Percentiles rank a stretch among this genome's conserved stretches.
Evolutionary conservation across 2,888 invertebrate species (phyloP).

Genomic region (Suillia variegata): DNA sequence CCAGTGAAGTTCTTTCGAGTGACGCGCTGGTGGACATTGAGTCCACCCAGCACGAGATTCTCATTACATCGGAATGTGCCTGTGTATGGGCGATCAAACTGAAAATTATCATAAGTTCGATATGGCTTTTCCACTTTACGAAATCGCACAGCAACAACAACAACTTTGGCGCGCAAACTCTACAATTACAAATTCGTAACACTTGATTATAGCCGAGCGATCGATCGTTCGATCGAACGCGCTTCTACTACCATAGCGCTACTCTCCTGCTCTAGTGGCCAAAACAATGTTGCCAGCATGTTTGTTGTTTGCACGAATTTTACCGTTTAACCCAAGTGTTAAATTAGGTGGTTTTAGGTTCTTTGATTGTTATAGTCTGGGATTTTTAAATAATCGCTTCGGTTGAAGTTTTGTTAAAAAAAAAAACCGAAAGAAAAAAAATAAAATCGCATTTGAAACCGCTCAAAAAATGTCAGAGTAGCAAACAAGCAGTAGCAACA

Average conservation of each 20-base stretch:
- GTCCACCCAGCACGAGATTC: slow-evolving; percentile 10
- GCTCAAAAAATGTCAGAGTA: not conserved
- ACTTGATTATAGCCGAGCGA: not conserved
- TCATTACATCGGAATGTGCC: slow-evolving; percentile 7
- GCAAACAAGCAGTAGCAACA: not conserved
- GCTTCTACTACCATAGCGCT: no score
- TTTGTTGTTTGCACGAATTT: not conserved
- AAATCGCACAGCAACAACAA: no score
- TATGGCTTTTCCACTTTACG: not conserved
- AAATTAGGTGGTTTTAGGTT: no score
- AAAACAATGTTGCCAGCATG: no score
- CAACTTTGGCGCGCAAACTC: not conserved
- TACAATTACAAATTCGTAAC: not conserved
- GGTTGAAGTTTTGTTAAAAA: not conserved
- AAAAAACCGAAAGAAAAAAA: not conserved
- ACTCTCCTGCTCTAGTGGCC: no score
- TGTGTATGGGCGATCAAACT: not conserved
- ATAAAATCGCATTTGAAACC: no score
- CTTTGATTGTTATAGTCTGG: no score
- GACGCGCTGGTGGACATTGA: not conserved
- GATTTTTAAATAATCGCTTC: no score
- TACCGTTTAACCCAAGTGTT: not conserved
- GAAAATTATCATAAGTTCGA: not conserved
- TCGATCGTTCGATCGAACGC: no score
- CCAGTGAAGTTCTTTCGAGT: no score